Evolutionary conservation across 2,888 invertebrate genomes (phyloP).

Genomic region (Pachymerium ferrugineum): DNA sequence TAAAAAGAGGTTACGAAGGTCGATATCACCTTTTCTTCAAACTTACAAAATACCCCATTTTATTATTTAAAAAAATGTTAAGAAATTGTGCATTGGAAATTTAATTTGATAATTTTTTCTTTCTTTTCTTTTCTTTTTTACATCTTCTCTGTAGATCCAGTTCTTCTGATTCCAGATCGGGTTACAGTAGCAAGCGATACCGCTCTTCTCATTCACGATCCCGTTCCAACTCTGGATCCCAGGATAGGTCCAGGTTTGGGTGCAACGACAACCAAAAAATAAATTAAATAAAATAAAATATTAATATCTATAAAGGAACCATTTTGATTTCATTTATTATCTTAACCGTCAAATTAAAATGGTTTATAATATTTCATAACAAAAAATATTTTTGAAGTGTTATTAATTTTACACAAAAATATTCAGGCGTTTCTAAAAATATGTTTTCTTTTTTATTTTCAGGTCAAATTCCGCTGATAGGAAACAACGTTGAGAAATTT

Average conservation of each 20-base stretch:
- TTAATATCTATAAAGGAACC: not conserved
- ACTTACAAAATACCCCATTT: not conserved
- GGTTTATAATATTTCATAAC: not conserved
- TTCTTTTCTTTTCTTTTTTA: not conserved
- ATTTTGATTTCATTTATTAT: not conserved
- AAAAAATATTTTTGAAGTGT: not conserved
- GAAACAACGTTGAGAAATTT: not conserved
- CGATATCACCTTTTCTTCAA: slow-evolving; percentile 33
- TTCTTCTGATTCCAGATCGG: slow-evolving; percentile 32
- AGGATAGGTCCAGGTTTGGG: slow-evolving; percentile 35
- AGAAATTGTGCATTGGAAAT: not conserved
- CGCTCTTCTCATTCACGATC: slow-evolving; percentile 30
- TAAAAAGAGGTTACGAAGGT: slow-evolving; percentile 34
- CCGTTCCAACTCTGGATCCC: slow-evolving; percentile 30
- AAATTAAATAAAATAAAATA: not conserved
- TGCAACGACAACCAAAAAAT: not conserved
- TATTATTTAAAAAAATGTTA: not conserved
- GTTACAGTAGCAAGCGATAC: slow-evolving; percentile 9
- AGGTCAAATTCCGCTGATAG: not conserved
- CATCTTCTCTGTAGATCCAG: slow-evolving; percentile 28
- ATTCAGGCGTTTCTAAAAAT: not conserved
- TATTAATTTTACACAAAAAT: not conserved
- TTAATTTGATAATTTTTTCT: not conserved
- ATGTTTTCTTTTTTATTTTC: not conserved
- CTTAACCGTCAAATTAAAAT: not conserved